Evolutionary conservation across 2,797 vertebrate genomes (phyloP).

Genomic region (Taenioides sp.): DNA sequence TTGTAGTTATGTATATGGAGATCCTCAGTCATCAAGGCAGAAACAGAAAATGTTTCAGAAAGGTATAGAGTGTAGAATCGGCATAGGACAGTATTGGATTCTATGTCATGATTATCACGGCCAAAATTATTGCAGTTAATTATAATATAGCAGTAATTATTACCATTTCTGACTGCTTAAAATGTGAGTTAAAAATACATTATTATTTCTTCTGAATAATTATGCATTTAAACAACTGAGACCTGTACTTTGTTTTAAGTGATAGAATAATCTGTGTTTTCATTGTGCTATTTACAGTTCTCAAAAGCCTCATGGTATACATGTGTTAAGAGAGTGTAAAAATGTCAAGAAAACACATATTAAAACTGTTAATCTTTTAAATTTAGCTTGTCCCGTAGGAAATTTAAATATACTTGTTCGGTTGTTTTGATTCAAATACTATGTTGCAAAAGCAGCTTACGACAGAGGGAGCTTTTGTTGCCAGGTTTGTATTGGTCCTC

Average conservation of each 20-base stretch:
- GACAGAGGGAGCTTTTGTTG: slow-evolving; percentile 9
- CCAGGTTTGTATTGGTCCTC: slow-evolving; percentile 46
- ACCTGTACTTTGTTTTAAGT: background rate
- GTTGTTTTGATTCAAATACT: background rate
- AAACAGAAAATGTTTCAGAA: too few relatives aligned
- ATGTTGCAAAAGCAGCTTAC: background rate
- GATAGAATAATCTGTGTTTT: background rate
- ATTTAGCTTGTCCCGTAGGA: background rate
- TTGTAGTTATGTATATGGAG: too few relatives aligned
- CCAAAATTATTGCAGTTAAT: too few relatives aligned
- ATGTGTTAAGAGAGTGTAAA: background rate
- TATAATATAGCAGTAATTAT: too few relatives aligned
- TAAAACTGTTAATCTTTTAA: background rate
- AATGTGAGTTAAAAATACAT: too few relatives aligned
- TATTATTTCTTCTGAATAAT: too few relatives aligned
- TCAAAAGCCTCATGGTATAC: background rate
- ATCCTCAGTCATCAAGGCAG: too few relatives aligned
- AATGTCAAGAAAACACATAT: background rate
- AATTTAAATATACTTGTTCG: background rate
- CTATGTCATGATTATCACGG: too few relatives aligned
- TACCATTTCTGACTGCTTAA: too few relatives aligned
- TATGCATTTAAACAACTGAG: too few relatives aligned
- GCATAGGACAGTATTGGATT: too few relatives aligned
- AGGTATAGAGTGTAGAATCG: too few relatives aligned
- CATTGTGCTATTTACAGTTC: background rate